phyloP scores from a whole-genome alignment of 2,888 invertebrate species.

The Harpalus rubripes region DNA sequence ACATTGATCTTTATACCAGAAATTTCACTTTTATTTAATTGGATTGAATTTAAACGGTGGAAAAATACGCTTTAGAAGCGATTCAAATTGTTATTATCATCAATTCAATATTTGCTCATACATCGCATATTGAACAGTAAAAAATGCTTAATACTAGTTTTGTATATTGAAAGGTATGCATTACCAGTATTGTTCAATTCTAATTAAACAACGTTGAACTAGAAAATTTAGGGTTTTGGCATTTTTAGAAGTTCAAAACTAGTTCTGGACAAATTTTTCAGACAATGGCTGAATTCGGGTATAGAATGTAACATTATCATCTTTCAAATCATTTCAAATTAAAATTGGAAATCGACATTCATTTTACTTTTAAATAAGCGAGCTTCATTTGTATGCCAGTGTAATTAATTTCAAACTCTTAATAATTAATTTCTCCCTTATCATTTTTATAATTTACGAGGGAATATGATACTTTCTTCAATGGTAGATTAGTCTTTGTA shows the following conservation, averaged over 20 bases:
- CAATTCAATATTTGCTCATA: neutral
- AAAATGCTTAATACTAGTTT: no score
- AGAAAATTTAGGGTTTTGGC: no score
- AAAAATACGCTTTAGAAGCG: slow-evolving; percentile 26
- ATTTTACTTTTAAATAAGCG: neutral
- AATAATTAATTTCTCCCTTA: neutral
- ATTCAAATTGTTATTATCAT: slow-evolving; percentile 14
- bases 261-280: no score
- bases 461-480: slow-evolving; percentile 7
- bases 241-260: no score
- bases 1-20: slow-evolving; percentile 24
- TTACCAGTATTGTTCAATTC: no score
- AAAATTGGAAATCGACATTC: slow-evolving; percentile 9
- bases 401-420: neutral
- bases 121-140: no score
- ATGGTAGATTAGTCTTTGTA: neutral
- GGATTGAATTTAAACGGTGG: slow-evolving; percentile 25
- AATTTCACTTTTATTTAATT: slow-evolving; percentile 45
- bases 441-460: slow-evolving; percentile 6
- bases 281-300: no score
- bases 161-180: no score
- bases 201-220: no score
- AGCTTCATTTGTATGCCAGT: neutral
- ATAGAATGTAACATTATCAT: no score
- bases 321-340: slow-evolving; percentile 10